phyloP scores from a whole-genome alignment of 1,140 invertebrate genomes.

The Euwallacea similis region DNA sequence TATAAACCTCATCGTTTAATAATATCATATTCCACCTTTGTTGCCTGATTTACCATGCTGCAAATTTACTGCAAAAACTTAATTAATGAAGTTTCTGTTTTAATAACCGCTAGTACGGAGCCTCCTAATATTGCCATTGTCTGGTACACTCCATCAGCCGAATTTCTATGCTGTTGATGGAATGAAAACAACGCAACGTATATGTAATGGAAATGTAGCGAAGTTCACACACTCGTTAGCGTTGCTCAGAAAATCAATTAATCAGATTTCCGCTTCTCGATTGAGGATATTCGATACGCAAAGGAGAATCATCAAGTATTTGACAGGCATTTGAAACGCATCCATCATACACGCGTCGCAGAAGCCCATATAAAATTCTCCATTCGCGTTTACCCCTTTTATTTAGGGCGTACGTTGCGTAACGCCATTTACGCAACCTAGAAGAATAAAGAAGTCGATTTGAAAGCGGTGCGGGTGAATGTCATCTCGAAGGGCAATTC shows the following conservation, averaged over 20 bases:
- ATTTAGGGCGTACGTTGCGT: slow-evolving; percentile 36
- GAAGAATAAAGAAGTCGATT: slow-evolving; percentile 39
- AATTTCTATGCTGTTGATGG: too few relatives aligned
- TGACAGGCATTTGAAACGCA: slow-evolving; percentile 29
- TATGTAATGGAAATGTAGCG: too few relatives aligned
- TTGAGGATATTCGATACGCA: slow-evolving; percentile 34
- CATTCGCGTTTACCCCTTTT: slow-evolving; percentile 31
- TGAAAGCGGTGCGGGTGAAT: slow-evolving; percentile 34
- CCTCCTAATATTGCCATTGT: too few relatives aligned
- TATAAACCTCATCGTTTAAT: too few relatives aligned
- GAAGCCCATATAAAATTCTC: slow-evolving; percentile 25
- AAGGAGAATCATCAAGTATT: slow-evolving; percentile 33
- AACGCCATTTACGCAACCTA: slow-evolving; percentile 33
- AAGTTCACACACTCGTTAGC: slow-evolving; percentile 14
- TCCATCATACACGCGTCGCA: slow-evolving; percentile 36
- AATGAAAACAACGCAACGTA: too few relatives aligned
- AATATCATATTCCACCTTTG: too few relatives aligned
- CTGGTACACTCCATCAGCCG: too few relatives aligned
- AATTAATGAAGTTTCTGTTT: slow-evolving; percentile 1
- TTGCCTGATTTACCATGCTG: neutral
- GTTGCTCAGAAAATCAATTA: slow-evolving; percentile 31
- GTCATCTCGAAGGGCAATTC: slow-evolving; percentile 27
- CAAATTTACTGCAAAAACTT: neutral
- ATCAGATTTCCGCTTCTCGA: slow-evolving; percentile 26
- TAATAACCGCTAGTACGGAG: neutral